Base-by-base conservation (phyloP, 2,797 vertebrate species). In the Chelidonichthys spinosus region DNA sequence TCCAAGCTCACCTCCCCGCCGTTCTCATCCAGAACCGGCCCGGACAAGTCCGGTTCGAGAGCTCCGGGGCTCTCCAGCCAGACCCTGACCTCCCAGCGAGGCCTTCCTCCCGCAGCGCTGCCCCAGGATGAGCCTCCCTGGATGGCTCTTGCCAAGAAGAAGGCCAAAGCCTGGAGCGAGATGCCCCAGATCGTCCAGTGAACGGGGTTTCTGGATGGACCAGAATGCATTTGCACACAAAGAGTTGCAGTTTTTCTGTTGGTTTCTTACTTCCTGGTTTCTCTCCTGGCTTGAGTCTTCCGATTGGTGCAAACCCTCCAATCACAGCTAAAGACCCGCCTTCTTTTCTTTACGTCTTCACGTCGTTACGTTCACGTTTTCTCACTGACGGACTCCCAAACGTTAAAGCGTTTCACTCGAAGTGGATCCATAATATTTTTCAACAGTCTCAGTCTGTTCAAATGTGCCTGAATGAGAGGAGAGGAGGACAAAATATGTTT, bases 111-210 rank as follows among this genome's bases (percentile, higher is more conserved):
- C 53, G 89, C 93, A 0, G 59, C 85, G 1, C 70, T 94, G 78
- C 82, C 91, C 65, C 90, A 96, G 70, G 93, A 93, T 1, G 96
- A 97, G 84, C 97, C 97, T 0, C 95, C 95, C 1, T 99, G 97
- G 97, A 94, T 99, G 80, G 97, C 96, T 2, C 74, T 99, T 83
- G 97, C 98, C 85, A 97, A 97, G 94, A 97, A 98, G 90, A 99
- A 98, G 89, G 95, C 97, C 85, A 96, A 98, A 91, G 97, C 97
- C 5, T 98, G 97, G 97, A 98, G 96, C 37, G 95, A 97, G 78
- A 97, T 96, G 94, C 93, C 95, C 11, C 96, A 97, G 85, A 95
- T 93, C 2, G 96, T 96, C 44, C 94, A 98, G 87, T 96, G 95
- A 93, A 18, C 9, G 3, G 36, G 37, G 39, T 4, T 40, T 7